Evolutionary conservation across 2,113 vertebrate genomes (phyloP).

Genomic region (Cyanistes caeruleus): DNA sequence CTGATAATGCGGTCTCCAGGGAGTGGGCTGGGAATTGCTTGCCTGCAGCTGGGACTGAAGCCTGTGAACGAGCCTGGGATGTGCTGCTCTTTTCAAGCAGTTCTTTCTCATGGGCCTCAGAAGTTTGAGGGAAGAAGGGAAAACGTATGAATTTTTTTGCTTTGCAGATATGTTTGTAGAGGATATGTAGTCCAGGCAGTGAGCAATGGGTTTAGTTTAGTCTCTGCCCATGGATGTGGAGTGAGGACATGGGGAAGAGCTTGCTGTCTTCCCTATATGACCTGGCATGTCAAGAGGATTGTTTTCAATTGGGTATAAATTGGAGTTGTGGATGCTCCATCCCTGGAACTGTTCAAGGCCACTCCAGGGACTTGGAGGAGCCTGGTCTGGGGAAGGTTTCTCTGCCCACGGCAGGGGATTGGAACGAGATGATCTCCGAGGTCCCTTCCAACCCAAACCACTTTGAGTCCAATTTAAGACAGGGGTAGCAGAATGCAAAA

Average conservation of each 20-base stretch:
- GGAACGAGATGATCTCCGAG: accelerated
- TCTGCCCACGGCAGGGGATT: accelerated
- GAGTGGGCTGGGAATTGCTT: neutral
- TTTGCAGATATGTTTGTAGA: neutral
- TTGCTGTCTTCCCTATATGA: neutral
- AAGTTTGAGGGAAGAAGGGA: neutral
- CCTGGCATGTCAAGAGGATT: neutral
- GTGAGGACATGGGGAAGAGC: neutral
- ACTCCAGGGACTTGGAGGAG: neutral
- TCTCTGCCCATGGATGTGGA: neutral
- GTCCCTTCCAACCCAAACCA: neutral
- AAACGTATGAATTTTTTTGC: neutral
- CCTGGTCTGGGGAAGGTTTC: neutral
- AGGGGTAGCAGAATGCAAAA: neutral
- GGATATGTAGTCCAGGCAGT: accelerated
- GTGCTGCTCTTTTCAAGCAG: neutral
- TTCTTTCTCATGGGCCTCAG: neutral
- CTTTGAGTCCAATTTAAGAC: neutral
- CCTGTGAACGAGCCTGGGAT: neutral
- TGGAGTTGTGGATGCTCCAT: neutral
- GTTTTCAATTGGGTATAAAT: neutral
- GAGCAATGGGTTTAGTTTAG: neutral
- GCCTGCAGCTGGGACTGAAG: neutral
- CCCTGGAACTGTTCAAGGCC: neutral
- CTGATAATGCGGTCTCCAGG: conserved; percentile 13